Evolutionary conservation across 2,797 vertebrate genomes (phyloP).

Genomic region (Cryptoblepharus egeriae): DNA sequence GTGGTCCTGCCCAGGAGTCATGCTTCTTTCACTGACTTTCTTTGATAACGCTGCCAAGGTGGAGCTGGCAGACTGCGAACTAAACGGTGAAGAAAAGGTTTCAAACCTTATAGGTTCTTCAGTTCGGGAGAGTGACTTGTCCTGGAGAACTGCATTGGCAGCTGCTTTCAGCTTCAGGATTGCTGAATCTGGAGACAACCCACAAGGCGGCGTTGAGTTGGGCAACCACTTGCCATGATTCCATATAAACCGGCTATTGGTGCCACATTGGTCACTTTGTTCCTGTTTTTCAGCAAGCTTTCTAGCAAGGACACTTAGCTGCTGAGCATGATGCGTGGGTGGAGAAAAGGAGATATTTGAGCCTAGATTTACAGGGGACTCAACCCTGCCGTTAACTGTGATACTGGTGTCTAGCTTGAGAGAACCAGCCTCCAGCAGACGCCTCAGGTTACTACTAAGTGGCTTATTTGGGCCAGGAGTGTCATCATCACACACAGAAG

Average conservation of each 20-base stretch:
- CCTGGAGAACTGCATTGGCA: constrained; percentile 96
- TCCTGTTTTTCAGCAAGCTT: constrained; percentile 97
- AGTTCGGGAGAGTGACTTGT: constrained; percentile 88
- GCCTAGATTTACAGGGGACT: constrained; percentile 85
- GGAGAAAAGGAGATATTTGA: constrained; percentile 89
- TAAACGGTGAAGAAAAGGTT: constrained; percentile 95
- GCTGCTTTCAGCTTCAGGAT: constrained; percentile 98
- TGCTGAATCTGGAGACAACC: constrained; percentile 95
- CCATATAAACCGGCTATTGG: constrained; percentile 92
- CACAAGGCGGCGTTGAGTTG: constrained; percentile 85
- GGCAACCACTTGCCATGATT: constrained; percentile 96
- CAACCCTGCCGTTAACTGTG: constrained; percentile 79
- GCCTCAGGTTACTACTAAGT: constrained; percentile 94
- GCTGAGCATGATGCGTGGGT: constrained; percentile 94
- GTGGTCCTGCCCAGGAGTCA: constrained; percentile 87
- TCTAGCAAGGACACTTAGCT: constrained; percentile 96
- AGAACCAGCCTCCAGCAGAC: constrained; percentile 95
- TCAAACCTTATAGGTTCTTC: constrained; percentile 94
- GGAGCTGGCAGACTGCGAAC: constrained; percentile 97
- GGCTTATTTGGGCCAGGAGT: constrained; percentile 89
- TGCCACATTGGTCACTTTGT: constrained; percentile 89
- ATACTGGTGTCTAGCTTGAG: constrained; percentile 88
- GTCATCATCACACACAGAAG: constrained; percentile 90
- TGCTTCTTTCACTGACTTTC: constrained; percentile 97
- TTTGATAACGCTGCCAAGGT: constrained; percentile 98